phyloP scores from a whole-genome alignment of 2,888 invertebrate species.

The Eretmocerus hayati region DNA sequence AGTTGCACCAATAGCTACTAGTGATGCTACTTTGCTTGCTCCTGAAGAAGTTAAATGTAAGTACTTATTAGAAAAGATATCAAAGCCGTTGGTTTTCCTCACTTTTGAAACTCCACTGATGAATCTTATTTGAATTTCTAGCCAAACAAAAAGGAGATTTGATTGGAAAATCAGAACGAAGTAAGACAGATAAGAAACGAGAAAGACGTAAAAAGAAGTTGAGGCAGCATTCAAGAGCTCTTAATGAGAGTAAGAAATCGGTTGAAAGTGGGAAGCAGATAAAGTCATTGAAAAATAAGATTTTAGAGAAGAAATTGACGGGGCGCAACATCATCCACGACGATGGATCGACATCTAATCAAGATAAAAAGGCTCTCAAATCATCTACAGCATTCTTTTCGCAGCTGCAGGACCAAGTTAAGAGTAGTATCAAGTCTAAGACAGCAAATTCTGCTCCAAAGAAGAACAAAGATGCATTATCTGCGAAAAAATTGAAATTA shows the following conservation, averaged over 20 bases:
- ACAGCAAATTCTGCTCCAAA: constrained; percentile 32
- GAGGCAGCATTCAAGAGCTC: constrained; percentile 54
- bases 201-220: constrained; percentile 81
- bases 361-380: constrained; percentile 52
- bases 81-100: too few species aligned
- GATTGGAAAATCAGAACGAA: constrained; percentile 71
- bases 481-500: constrained; percentile 59
- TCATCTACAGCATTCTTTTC: constrained; percentile 82
- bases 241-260: constrained; percentile 49
- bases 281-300: constrained; percentile 53
- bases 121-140: constrained; percentile 25
- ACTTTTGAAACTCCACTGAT: background rate
- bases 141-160: constrained; percentile 49
- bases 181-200: constrained; percentile 80
- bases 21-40: constrained; percentile 77
- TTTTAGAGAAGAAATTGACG: constrained; percentile 60
- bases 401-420: constrained; percentile 72
- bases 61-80: background rate
- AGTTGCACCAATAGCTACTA: constrained; percentile 84
- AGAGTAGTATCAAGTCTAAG: constrained; percentile 51
- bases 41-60: constrained; percentile 81
- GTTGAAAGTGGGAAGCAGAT: constrained; percentile 40
- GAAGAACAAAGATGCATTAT: constrained; percentile 41
- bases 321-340: constrained; percentile 58
- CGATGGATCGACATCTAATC: constrained; percentile 44